A percentile compares a stretch with the other conserved stretches of the same genome.
phyloP scores from a whole-genome alignment of 2,888 invertebrate genomes.

The Embidobia sp. region DNA sequence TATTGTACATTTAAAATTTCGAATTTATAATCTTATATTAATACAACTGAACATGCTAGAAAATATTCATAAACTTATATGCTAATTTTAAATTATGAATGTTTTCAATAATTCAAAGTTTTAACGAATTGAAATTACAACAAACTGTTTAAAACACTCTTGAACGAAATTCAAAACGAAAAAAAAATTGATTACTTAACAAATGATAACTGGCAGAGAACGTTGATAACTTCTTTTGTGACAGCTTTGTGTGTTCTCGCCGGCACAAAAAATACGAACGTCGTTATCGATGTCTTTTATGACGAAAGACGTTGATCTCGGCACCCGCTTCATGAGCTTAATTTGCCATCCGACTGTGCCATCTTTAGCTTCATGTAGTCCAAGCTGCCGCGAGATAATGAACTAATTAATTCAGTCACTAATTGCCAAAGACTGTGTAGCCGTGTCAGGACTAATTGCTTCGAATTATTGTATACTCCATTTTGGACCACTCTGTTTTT shows the following conservation, averaged over 20 bases:
- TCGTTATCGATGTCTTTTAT: conserved; percentile 52
- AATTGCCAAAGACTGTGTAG: conserved; percentile 75
- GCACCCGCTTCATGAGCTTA: conserved; percentile 53
- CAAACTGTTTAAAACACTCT: no score
- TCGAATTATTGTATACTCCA: conserved; percentile 71
- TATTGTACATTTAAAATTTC: no score
- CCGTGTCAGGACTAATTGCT: conserved; percentile 76
- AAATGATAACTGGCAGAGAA: conserved; percentile 7
- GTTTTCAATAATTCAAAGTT: no score
- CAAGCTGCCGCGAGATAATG: conserved; percentile 74
- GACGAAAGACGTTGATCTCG: conserved; percentile 59
- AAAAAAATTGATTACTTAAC: not conserved
- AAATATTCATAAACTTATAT: no score
- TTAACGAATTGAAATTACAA: no score
- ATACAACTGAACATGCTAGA: no score
- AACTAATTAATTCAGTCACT: conserved; percentile 78
- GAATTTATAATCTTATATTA: no score
- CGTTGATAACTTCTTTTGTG: conserved; percentile 37
- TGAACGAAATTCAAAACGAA: no score
- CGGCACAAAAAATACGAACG: conserved; percentile 23
- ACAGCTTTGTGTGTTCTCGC: not conserved
- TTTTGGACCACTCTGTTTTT: conserved; percentile 60
- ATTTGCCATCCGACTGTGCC: conserved; percentile 42
- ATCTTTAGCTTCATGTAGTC: conserved; percentile 55
- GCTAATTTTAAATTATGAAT: no score